Evolutionary conservation across 2,888 invertebrate species (phyloP).

Genomic region (Dolomedes plantarius): DNA sequence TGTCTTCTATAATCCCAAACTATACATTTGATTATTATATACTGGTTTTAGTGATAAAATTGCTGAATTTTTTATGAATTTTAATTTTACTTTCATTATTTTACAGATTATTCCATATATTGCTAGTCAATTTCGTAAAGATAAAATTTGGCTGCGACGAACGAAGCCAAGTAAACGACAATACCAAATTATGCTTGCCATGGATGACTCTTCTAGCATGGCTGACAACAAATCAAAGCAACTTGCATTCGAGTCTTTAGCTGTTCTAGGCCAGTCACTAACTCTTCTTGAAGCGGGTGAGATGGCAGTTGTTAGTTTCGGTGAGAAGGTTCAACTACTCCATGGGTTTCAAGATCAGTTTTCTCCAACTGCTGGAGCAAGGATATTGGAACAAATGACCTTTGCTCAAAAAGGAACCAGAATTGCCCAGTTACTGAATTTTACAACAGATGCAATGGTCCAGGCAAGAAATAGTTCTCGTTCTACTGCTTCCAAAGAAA

Average conservation of each 20-base stretch:
- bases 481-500: slow-evolving; percentile 76
- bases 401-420: slow-evolving; percentile 79
- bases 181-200: slow-evolving; percentile 96
- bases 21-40: too few relatives aligned
- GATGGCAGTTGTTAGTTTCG: slow-evolving; percentile 92
- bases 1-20: too few relatives aligned
- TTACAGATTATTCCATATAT: slow-evolving; percentile 94
- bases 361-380: slow-evolving; percentile 88
- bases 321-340: slow-evolving; percentile 88
- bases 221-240: slow-evolving; percentile 81
- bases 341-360: slow-evolving; percentile 91
- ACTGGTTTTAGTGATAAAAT: too few relatives aligned
- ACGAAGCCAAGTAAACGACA: slow-evolving; percentile 96
- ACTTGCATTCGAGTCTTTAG: slow-evolving; percentile 95
- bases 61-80: too few relatives aligned
- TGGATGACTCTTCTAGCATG: slow-evolving; percentile 92
- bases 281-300: slow-evolving; percentile 95
- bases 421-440: slow-evolving; percentile 88
- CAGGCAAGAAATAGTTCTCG: slow-evolving; percentile 27
- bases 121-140: slow-evolving; percentile 98
- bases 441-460: slow-evolving; percentile 82
- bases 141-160: slow-evolving; percentile 98
- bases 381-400: slow-evolving; percentile 76
- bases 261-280: slow-evolving; percentile 90
- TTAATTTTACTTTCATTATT: not conserved